These are phyloP conservation scores for Pardalotus punctatus DNA, from an alignment of 2,113 vertebrate genomes.

Conservation along the genomic window DNA sequence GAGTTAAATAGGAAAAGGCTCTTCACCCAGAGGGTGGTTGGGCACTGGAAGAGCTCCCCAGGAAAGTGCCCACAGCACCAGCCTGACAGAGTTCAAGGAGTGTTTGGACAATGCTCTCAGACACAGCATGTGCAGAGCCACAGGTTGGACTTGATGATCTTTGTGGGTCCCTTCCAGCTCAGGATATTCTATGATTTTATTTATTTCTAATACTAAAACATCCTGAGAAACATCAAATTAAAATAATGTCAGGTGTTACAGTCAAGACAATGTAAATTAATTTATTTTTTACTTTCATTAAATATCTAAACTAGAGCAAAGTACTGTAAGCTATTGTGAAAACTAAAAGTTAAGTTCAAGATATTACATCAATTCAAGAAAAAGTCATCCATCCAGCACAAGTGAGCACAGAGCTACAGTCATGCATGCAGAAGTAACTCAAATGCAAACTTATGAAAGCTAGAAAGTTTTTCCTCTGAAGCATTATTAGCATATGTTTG, in stretches of 20 bases:
- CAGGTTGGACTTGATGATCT: rapidly evolving
- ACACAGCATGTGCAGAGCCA: neutral
- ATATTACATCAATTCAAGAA: neutral
- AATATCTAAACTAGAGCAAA: neutral
- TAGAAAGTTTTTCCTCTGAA: neutral
- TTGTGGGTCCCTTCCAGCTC: neutral
- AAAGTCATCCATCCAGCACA: neutral
- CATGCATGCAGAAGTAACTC: neutral
- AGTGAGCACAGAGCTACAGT: neutral
- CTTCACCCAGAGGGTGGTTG: neutral
- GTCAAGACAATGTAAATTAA: neutral
- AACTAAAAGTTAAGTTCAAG: neutral
- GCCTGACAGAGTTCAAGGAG: neutral
- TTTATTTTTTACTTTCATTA: neutral
- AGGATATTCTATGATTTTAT: neutral
- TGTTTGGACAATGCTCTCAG: neutral
- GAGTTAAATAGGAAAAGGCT: neutral
- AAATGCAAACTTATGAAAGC: neutral
- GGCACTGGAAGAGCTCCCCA: neutral
- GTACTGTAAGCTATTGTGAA: neutral
- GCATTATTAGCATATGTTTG: neutral
- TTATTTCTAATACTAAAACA: neutral
- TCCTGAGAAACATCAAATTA: neutral
- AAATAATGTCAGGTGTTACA: neutral
- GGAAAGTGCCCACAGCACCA: neutral